Evolutionary conservation across 2,888 invertebrate species (phyloP), one percentile per base, ranked within the genome.

Genomic region (Dendrolimus pini): DNA sequence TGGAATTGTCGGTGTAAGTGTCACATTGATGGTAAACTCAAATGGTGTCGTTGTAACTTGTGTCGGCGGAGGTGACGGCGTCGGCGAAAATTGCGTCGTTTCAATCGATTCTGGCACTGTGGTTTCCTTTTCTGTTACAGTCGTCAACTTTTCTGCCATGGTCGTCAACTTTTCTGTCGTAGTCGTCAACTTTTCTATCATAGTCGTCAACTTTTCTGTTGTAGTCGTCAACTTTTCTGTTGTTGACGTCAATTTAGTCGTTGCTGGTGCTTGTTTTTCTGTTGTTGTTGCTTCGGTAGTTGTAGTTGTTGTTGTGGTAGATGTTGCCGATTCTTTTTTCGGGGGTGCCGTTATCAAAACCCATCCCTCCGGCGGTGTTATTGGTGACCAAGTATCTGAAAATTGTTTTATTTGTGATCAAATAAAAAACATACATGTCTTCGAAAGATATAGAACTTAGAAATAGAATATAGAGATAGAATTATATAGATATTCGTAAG

Each of bases 321-420:
- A 59, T 13, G 71, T 14, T 58, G 78, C 63, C 0, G 77, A 67
- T 75, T 85, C 88, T 56, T 78, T 77, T 72, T 80, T 87, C 56
- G 83, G 83, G 61, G 82, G 75, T 42, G 85, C 75, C 9, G 84
- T 82, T 61, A 91, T 77, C 56, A 94, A 80, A 9, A 94, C 91
- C 94, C 94, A 94, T 9, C 93, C 93, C 66, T 93, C 93, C 9
- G 93, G 93, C 7, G 93, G 92, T 1, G 93, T 94, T 55, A 93
- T 91, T 7, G 94, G 93, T 13, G 92, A 90, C 93, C 93, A 93
- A 59, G 90, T 90, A 78, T 91, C 92, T 91, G 84, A 12, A 84
- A 86, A 63, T 18, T 52, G 12, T 10, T 14, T 52, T 10, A 47
- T 30, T 30, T 3, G 30, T 30, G 30, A 30, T 30, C 30, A 30